These are phyloP conservation scores for Macrosoma leucophasiata DNA, from an alignment of 2,888 invertebrate species.

Conservation along the genomic window DNA sequence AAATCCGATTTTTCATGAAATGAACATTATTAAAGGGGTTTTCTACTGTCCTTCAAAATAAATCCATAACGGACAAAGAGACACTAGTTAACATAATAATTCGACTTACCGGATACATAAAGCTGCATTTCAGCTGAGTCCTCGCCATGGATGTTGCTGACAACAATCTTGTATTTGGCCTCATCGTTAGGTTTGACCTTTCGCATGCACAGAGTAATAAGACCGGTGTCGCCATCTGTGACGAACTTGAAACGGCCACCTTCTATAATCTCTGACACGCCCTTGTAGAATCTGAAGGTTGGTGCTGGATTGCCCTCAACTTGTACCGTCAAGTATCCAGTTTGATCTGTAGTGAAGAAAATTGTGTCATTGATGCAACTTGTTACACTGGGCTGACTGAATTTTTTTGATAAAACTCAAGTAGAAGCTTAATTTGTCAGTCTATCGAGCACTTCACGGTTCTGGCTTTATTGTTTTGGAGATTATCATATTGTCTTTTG, in stretches of 20 bases:
- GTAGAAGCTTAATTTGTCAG: too few species aligned
- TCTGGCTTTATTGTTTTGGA: too few species aligned
- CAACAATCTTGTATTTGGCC: constrained; percentile 94
- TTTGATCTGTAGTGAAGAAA: constrained; percentile 80
- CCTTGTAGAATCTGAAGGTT: constrained; percentile 96
- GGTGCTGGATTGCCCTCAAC: constrained; percentile 97
- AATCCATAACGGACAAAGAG: too few species aligned
- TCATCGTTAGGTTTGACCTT: constrained; percentile 98
- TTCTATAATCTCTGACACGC: constrained; percentile 93
- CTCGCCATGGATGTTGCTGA: constrained; percentile 95
- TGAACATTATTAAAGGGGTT: too few species aligned
- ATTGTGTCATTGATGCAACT: too few species aligned
- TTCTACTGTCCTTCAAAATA: too few species aligned
- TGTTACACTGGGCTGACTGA: too few species aligned
- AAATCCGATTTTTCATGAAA: too few species aligned
- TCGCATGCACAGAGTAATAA: constrained; percentile 94
- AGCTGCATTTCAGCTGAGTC: constrained; percentile 97
- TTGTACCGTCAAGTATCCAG: constrained; percentile 93
- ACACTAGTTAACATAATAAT: not conserved
- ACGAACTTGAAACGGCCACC: constrained; percentile 96
- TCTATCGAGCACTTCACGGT: too few species aligned
- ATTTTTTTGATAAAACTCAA: too few species aligned
- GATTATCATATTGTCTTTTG: too few species aligned
- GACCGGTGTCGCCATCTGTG: constrained; percentile 95
- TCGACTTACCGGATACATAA: constrained; percentile 90